phyloP scores from a whole-genome alignment of 2,797 vertebrate genomes.

The Etheostoma perlongum region DNA sequence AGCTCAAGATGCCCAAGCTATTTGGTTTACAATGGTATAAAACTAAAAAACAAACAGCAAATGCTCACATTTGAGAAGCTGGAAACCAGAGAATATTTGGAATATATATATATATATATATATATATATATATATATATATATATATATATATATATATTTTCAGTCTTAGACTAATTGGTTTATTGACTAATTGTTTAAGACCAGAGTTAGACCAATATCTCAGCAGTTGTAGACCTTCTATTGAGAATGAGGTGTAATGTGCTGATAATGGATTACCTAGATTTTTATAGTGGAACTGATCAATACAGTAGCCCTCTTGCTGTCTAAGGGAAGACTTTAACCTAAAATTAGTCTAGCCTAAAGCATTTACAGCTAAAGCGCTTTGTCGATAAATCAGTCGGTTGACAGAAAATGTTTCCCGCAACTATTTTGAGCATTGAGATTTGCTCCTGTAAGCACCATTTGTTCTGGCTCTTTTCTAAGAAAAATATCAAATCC shows the following conservation, averaged over 20 bases:
- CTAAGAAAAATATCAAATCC: slow-evolving; percentile 11
- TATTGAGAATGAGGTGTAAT: background rate
- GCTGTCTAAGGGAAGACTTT: background rate
- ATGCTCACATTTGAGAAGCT: background rate
- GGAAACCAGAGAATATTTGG: background rate
- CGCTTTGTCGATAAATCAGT: too few relatives aligned
- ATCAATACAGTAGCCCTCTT: background rate
- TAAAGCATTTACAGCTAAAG: background rate
- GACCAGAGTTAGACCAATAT: background rate
- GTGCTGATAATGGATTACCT: background rate
- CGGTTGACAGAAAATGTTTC: background rate
- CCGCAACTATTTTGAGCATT: background rate
- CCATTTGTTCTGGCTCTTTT: slow-evolving; percentile 13
- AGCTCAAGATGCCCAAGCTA: background rate
- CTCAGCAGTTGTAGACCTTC: background rate
- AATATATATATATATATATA: background rate
- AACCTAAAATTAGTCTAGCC: background rate
- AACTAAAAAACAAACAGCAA: background rate
- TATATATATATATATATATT: background rate
- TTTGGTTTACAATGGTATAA: background rate
- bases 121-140: background rate
- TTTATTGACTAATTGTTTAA: background rate
- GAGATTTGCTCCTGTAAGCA: background rate
- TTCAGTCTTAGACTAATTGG: too few relatives aligned
- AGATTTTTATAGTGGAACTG: background rate